Evolutionary conservation across 2,888 invertebrate species (phyloP), one percentile per base, ranked within the genome.

Genomic region (Lycaena phlaeas): DNA sequence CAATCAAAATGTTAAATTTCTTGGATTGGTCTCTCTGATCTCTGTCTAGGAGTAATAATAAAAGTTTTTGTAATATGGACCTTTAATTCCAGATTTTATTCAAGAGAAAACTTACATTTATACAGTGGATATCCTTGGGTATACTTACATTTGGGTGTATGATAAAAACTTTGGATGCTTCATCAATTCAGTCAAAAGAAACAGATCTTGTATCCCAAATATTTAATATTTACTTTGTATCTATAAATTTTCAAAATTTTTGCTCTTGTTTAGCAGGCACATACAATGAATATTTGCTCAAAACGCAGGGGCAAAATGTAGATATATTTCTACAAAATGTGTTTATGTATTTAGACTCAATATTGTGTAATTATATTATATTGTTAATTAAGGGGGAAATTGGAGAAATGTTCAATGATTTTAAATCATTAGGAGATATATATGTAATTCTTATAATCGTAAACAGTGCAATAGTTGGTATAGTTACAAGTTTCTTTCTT

Each of bases 251-350:
- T 12, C 92, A 97, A 87, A 92, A 94, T 37, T 88, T 96, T 49
- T 96, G 94, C 63, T 97, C 97, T 0, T 97, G 97, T 56, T 77
- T 96, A 45, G 97, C 97, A 0, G 97, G 97, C 4, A 97, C 97
- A 2, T 98, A 97, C 71, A 97, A 97, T 67, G 97, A 98, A 67
- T 96, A 94, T 72, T 84, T 98, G 39, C 81, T 98, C 2, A 97
- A 97, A 81, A 92, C 91, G 17, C 89, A 91, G 55, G 95, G 95
- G 11, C 88, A 90, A 2, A 90, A 92, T 50, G 92, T 96, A 0
- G 93, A 96, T 63, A 93, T 97, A 58, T 95, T 94, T 75, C 79
- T 97, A 50, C 97, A 97, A 75, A 98, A 97, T 69, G 90, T 96
- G 4, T 97, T 95, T 60, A 96, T 97, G 95, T 97, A 97, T 68